Conservation (phyloP, 2,797 vertebrate genomes). For the Argya squamiceps region DNA sequence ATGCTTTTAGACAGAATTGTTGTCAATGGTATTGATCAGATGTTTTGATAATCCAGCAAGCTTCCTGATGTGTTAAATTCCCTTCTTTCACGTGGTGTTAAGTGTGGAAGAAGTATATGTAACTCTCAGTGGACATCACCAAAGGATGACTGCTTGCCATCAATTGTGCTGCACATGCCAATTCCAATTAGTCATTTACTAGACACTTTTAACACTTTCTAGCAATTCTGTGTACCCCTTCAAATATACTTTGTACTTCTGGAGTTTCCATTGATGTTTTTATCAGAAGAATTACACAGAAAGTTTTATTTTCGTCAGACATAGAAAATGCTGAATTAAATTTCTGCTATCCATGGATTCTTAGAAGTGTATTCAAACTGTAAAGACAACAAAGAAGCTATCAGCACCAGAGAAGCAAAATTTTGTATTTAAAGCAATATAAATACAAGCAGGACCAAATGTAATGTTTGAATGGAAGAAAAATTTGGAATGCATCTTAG, state of each 20-base stretch:
- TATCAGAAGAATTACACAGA: background rate
- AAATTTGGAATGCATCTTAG: background rate
- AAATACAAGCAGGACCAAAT: background rate
- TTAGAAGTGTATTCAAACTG: background rate
- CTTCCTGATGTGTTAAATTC: conserved; percentile 86
- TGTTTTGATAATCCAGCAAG: conserved; percentile 82
- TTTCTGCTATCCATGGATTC: background rate
- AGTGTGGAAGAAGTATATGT: conserved; percentile 56
- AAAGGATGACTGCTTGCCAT: background rate
- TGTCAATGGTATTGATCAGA: conserved; percentile 92
- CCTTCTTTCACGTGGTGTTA: conserved; percentile 66
- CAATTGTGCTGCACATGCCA: conserved; percentile 60
- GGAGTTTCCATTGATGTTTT: background rate
- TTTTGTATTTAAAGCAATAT: background rate
- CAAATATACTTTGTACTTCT: background rate
- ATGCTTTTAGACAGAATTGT: conserved; percentile 86
- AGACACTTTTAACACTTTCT: conserved; percentile 47
- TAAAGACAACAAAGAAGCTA: background rate
- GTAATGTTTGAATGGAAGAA: background rate
- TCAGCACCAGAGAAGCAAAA: background rate
- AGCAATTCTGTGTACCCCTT: background rate
- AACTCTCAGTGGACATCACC: conserved; percentile 63
- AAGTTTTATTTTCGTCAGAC: background rate
- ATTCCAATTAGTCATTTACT: conserved; percentile 56
- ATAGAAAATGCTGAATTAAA: background rate